phyloP scores from a whole-genome alignment of 2,888 invertebrate genomes.

The Synergus umbraculus region DNA sequence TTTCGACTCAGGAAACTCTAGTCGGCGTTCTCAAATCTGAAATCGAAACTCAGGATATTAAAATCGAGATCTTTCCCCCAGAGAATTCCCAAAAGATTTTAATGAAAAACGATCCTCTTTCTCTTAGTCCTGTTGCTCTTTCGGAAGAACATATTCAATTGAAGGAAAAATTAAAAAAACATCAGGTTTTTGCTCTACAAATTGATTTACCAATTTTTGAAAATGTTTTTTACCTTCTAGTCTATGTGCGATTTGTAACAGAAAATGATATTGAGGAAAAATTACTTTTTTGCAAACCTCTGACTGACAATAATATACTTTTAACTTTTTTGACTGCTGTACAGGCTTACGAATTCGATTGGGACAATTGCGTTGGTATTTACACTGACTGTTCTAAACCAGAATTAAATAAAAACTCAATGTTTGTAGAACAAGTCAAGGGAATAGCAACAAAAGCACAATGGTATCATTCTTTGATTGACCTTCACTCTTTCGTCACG shows the following conservation, averaged over 20 bases:
- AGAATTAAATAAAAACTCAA: neutral
- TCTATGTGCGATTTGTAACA: neutral
- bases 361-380: neutral
- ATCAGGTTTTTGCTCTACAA: neutral
- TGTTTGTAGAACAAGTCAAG: neutral
- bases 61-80: neutral
- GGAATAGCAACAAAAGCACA: neutral
- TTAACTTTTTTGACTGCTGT: neutral
- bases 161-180: neutral
- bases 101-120: neutral
- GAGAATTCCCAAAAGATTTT: neutral
- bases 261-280: conserved; percentile 6
- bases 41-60: neutral
- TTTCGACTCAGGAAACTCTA: neutral
- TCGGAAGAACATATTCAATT: neutral
- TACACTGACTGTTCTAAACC: neutral
- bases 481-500: neutral
- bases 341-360: neutral
- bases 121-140: neutral
- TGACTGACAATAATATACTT: neutral
- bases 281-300: neutral
- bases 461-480: conserved; percentile 4
- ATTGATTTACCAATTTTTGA: conserved; percentile 7
- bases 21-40: neutral
- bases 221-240: neutral